Conservation (phyloP, 2,888 invertebrate species). For the Halictus ligatus region DNA sequence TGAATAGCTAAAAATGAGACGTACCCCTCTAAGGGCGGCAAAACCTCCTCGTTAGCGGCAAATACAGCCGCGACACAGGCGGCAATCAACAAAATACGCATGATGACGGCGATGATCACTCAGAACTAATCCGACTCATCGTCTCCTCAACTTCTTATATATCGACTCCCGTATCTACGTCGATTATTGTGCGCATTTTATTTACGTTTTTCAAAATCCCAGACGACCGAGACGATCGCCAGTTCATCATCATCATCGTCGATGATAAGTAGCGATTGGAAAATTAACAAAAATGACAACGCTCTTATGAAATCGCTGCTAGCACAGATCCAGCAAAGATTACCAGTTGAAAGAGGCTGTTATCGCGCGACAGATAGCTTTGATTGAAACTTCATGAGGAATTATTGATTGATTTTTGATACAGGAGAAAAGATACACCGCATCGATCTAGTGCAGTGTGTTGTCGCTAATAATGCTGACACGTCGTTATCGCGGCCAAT, state of each 20-base stretch:
- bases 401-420: conserved; percentile 8
- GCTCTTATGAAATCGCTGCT: conserved; percentile 9
- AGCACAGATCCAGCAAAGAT: not conserved
- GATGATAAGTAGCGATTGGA: conserved; percentile 15
- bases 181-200: not conserved
- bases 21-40: conserved; percentile 70
- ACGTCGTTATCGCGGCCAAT: not conserved
- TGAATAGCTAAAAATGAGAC: conserved; percentile 16
- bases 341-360: not conserved
- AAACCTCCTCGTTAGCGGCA: conserved; percentile 48
- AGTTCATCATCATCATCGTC: not conserved
- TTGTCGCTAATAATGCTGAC: not conserved
- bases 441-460: not conserved
- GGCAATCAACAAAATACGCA: conserved; percentile 62
- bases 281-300: not conserved
- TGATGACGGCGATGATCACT: conserved; percentile 46
- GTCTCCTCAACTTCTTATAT: conserved; percentile 36
- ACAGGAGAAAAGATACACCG: not conserved
- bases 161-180: conserved; percentile 14
- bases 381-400: not conserved
- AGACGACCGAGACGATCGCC: too few relatives aligned
- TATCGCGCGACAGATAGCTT: conserved; percentile 26
- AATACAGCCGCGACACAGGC: conserved; percentile 47
- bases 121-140: not conserved
- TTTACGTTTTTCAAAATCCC: conserved; percentile 7